A percentile compares a stretch with the other conserved stretches of the same genome.
phyloP scores from a whole-genome alignment of 1,140 invertebrate species.

The Drosophila funebris region DNA sequence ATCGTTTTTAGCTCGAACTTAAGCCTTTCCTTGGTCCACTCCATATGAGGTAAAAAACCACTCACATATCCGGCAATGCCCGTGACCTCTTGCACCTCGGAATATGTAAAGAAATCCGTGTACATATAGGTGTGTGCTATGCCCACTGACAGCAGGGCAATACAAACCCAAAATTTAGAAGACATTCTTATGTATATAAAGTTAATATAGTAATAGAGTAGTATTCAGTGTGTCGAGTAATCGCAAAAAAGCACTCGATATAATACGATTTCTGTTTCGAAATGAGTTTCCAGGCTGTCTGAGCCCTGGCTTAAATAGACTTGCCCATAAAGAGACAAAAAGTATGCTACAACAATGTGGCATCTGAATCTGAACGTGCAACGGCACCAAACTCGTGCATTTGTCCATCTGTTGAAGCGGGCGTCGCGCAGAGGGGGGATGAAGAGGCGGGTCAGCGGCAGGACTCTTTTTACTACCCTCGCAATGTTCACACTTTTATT shows the following conservation, averaged over 20 bases:
- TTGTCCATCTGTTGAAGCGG: conserved; percentile 6
- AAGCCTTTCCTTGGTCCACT: background rate
- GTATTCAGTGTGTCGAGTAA: background rate
- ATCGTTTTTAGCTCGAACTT: background rate
- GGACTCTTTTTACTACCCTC: conserved; percentile 8
- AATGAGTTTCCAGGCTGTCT: conserved; percentile 14
- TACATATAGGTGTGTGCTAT: conserved; percentile 14
- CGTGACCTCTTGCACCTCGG: background rate
- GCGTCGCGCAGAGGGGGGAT: background rate
- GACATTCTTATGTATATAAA: background rate
- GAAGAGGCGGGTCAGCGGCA: background rate
- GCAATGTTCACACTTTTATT: conserved; percentile 49
- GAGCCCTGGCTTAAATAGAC: background rate
- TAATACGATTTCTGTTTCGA: conserved; percentile 3
- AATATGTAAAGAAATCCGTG: background rate
- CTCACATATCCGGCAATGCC: background rate
- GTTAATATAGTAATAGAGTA: background rate
- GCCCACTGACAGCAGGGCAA: background rate
- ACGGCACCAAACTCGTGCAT: conserved; percentile 36
- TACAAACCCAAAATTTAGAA: conserved; percentile 25
- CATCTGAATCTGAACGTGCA: conserved; percentile 21
- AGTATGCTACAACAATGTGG: conserved; percentile 15
- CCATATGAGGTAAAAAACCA: background rate
- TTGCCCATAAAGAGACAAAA: background rate
- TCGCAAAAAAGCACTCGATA: background rate